These are phyloP conservation scores for Apis florea DNA, from an alignment of 1,140 invertebrate genomes.

Conservation along the genomic window DNA sequence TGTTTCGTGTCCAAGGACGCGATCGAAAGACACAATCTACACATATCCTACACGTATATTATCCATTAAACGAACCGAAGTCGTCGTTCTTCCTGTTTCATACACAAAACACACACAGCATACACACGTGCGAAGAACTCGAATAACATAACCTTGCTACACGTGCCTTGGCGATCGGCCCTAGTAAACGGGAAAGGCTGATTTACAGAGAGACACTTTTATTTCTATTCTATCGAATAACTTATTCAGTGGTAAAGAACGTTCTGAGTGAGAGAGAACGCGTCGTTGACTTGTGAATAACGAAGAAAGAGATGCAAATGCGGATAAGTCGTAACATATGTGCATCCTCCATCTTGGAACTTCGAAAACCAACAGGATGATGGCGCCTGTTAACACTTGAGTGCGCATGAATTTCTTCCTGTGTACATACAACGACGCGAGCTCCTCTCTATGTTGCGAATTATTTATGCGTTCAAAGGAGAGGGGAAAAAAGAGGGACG, in stretches of 20 bases:
- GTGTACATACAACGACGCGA: neutral
- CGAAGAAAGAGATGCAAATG: neutral
- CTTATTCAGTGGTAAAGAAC: neutral
- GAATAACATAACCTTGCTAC: conserved; percentile 28
- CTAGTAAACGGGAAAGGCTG: conserved; percentile 46
- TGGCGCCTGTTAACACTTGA: neutral
- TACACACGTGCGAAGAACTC: conserved; percentile 31
- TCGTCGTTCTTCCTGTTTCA: conserved; percentile 39
- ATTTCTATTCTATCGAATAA: conserved; percentile 35
- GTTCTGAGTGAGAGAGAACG: neutral
- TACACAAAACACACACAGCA: no score
- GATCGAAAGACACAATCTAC: conserved; percentile 31
- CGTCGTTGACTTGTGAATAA: neutral
- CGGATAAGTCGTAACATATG: neutral
- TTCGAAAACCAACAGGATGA: no score
- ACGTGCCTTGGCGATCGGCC: conserved; percentile 54
- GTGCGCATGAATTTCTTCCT: neutral
- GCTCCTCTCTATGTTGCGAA: neutral
- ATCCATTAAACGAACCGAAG: conserved; percentile 30
- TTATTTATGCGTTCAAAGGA: conserved; percentile 27
- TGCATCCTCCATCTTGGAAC: no score
- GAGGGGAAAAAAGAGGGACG: neutral
- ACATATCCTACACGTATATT: conserved; percentile 57
- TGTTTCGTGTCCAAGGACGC: conserved; percentile 6
- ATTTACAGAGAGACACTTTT: conserved; percentile 36